These are phyloP conservation scores for Galago senegalensis DNA, from an alignment of 2,797 vertebrate genomes.

Conservation along the genomic window DNA sequence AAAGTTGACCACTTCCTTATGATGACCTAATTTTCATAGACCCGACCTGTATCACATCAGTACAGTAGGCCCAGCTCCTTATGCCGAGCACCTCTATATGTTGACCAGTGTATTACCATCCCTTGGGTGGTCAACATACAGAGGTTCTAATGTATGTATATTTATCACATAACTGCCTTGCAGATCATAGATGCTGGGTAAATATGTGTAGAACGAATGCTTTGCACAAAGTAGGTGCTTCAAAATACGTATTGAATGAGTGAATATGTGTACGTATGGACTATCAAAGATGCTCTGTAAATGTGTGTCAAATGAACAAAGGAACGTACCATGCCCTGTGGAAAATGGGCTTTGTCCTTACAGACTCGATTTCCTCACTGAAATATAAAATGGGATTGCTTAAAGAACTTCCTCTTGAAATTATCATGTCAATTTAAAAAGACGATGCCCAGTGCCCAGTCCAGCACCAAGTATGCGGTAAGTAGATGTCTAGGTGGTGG, in stretches of 20 bases:
- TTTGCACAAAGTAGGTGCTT: not conserved
- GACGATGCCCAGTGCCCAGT: accelerated
- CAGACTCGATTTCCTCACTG: not conserved
- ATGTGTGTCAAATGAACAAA: not conserved
- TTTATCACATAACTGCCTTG: not conserved
- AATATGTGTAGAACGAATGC: not conserved
- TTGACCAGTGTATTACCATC: too few species aligned
- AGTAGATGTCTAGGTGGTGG: accelerated
- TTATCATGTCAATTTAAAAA: accelerated
- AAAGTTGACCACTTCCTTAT: too few species aligned
- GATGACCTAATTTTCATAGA: too few species aligned
- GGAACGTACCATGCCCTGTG: accelerated
- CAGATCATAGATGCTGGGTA: not conserved
- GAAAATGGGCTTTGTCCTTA: accelerated
- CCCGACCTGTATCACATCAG: too few species aligned
- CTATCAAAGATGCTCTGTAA: not conserved
- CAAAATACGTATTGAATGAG: not conserved
- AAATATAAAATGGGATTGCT: too few species aligned
- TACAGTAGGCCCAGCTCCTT: too few species aligned
- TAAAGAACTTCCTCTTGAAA: accelerated
- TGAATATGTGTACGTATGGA: not conserved
- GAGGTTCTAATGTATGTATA: too few species aligned
- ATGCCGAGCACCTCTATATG: too few species aligned
- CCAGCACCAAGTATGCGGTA: accelerated
- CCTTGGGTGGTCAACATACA: too few species aligned